Conservation (phyloP, 2,113 vertebrate genomes). For the Cariama cristata region DNA sequence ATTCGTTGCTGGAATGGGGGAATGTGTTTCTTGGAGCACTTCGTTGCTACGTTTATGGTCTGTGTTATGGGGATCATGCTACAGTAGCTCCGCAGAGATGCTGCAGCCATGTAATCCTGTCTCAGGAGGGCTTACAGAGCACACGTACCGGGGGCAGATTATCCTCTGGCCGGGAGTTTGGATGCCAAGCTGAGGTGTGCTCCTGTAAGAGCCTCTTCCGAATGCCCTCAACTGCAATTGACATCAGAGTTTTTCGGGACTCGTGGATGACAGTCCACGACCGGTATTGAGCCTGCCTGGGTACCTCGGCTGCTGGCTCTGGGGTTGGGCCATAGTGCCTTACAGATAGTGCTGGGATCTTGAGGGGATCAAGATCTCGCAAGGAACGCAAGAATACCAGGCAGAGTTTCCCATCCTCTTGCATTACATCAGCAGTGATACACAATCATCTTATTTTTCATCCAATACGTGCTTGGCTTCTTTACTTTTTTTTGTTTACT, state of each 20-base stretch:
- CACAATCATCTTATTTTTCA: background rate
- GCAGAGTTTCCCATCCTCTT: background rate
- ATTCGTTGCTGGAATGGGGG: background rate
- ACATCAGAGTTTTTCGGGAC: background rate
- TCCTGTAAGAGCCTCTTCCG: background rate
- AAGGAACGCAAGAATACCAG: background rate
- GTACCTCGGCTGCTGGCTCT: background rate
- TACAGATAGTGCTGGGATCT: background rate
- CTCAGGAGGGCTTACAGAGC: background rate
- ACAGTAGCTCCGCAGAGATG: background rate
- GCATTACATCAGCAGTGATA: background rate
- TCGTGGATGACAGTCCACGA: background rate
- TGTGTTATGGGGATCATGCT: background rate
- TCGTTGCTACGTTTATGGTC: background rate
- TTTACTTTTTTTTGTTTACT: too few relatives aligned
- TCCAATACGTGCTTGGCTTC: background rate
- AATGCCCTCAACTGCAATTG: background rate
- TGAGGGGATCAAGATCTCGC: background rate
- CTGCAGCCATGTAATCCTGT: background rate
- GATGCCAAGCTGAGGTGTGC: background rate
- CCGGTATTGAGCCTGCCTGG: background rate
- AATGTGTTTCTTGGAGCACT: background rate
- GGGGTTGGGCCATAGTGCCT: conserved; percentile 18
- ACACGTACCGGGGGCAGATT: rapidly evolving
- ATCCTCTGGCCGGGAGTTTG: background rate